Base-by-base conservation (phyloP, 2,113 vertebrate genomes). In the Zosterops hypoxanthus region DNA sequence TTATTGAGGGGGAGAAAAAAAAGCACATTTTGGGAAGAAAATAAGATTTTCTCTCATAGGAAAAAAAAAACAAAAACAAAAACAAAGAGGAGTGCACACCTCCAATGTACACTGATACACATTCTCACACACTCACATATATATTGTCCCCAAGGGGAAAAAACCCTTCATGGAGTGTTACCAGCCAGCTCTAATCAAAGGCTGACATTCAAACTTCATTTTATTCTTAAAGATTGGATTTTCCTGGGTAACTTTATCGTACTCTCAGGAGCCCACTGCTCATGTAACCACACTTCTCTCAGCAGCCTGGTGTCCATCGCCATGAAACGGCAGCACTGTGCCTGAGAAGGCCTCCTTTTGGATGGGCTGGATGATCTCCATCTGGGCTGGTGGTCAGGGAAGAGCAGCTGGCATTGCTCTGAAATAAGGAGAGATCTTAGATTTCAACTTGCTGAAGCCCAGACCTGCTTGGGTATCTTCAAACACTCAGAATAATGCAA, bases 381-480 rank as follows among this genome's bases (percentile, higher is more conserved):
- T 65, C 88, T 92, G 81, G 78, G 70, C 34, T 61, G 18, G 12
- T 91, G 59, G 36, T 66, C 85, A 81, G 52, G 68, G 53, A 76
- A 79, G 49, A 85, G 47, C 90, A 96, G 82, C 81, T 92, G 86
- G 77, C 34, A 56, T 41, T 28, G 6, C 42, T 92, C 90, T 2
- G 11, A 88, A 90, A 33, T 49, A 86, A 92, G 65, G 77, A 72
- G 41, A 55, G 26, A 24, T 92, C 86, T 95, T 78, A 71, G 34
- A 39, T 92, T 86, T 94, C 81, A 92, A 56, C 59, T 25, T 69
- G 60, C 49, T 92, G 86, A 88, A 95, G 49, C 64, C 56, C 76
- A 49, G 44, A 86, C 52, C 78, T 78, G 41, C 50, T 44, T 88
- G 60, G 75, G 42, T 91, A 69, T 93, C 87, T 90, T 47, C 46